These are phyloP conservation scores for Sylvilagus bachmani DNA, from an alignment of 2,113 vertebrate genomes.

Conservation along the genomic window DNA sequence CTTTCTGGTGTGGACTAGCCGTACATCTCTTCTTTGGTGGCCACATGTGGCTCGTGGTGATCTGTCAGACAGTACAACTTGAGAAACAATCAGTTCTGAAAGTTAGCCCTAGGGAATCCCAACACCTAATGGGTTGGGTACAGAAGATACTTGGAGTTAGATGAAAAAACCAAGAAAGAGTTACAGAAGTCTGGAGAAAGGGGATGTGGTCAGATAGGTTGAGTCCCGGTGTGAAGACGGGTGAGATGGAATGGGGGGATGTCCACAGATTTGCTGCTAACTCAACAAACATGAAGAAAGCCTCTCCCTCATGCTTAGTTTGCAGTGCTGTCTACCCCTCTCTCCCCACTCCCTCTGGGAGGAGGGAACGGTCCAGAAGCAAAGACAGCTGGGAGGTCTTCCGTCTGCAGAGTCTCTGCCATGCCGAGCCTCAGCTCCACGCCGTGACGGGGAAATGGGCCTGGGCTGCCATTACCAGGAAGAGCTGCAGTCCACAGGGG, in stretches of 20 bases:
- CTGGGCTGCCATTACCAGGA: not conserved
- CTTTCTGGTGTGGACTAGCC: not conserved
- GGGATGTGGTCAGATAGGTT: not conserved
- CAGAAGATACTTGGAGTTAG: not conserved
- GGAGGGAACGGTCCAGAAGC: not conserved
- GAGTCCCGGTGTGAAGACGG: not conserved
- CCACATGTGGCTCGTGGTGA: not conserved
- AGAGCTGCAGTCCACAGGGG: not conserved
- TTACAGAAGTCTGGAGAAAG: not conserved
- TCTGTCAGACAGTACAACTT: not conserved
- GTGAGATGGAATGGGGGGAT: not conserved
- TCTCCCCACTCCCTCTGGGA: not conserved
- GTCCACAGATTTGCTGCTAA: too few species aligned
- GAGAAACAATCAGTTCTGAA: not conserved
- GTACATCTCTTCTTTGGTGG: rapidly evolving
- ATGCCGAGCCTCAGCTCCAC: not conserved
- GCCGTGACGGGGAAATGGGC: not conserved
- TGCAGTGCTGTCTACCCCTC: not conserved
- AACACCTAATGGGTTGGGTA: not conserved
- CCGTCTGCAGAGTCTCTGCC: not conserved
- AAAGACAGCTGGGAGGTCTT: not conserved
- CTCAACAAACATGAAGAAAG: not conserved
- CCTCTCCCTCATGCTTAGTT: not conserved
- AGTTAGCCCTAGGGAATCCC: not conserved
- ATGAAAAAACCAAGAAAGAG: not conserved